phyloP scores from a whole-genome alignment of 2,113 vertebrate genomes.

The Onychostruthus taczanowskii region DNA sequence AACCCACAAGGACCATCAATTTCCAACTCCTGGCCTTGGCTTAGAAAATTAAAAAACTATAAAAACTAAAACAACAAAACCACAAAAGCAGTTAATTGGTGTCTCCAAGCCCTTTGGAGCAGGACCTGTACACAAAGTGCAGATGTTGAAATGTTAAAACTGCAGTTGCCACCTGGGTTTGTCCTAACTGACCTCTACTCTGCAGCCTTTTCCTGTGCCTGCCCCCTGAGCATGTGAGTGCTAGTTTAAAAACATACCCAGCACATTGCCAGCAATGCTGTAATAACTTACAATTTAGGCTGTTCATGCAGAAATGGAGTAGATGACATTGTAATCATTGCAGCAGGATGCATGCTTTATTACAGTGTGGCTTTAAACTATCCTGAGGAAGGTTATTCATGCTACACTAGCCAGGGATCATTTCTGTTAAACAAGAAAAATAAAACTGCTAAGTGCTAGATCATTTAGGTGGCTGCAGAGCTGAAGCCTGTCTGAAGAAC shows the following conservation, averaged over 20 bases:
- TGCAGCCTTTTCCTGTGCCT: not conserved
- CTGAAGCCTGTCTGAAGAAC: not conserved
- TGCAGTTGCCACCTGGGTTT: not conserved
- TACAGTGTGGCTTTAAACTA: not conserved
- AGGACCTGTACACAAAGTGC: not conserved
- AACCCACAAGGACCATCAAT: not conserved
- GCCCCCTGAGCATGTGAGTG: not conserved
- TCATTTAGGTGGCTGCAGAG: conserved; percentile 1
- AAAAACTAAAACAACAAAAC: not conserved
- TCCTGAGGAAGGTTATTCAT: conserved; percentile 9
- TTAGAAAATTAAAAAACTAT: not conserved
- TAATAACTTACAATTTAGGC: not conserved
- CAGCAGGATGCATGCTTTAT: conserved; percentile 26
- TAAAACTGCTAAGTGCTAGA: conserved; percentile 6
- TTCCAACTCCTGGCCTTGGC: not conserved
- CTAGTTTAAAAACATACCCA: not conserved
- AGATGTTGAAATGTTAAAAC: not conserved
- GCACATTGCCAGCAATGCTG: not conserved
- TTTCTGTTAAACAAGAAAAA: conserved; percentile 54
- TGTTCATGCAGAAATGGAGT: conserved; percentile 3
- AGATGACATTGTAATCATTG: conserved; percentile 45
- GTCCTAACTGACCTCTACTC: not conserved
- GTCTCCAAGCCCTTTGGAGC: not conserved
- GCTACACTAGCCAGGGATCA: not conserved
- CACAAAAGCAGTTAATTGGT: not conserved